Percentiles rank a stretch among this genome's conserved stretches.
These are phyloP conservation scores for Boulengeromyrus knoepffleri DNA, from an alignment of 2,113 vertebrate species.

Conservation along the genomic window DNA sequence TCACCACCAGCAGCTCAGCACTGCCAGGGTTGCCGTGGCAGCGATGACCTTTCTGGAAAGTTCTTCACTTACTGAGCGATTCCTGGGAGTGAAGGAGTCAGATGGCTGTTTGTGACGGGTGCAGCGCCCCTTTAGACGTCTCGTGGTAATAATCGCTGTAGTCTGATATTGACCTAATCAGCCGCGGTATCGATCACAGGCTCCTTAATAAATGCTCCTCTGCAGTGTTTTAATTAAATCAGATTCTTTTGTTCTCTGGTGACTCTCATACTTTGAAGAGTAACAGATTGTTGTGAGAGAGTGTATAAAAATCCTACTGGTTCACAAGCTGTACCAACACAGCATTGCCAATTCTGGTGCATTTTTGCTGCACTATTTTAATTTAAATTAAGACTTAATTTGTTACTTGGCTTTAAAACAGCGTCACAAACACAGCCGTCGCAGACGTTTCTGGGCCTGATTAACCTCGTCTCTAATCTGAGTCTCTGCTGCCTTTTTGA, in stretches of 20 bases:
- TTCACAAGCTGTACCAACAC: background rate
- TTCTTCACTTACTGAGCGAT: background rate
- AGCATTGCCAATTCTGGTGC: background rate
- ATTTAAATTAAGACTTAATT: background rate
- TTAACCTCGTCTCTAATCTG: background rate
- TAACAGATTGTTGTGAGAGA: background rate
- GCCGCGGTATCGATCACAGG: background rate
- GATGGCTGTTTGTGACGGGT: background rate
- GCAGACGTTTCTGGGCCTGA: background rate
- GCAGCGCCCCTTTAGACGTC: background rate
- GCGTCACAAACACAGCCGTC: background rate
- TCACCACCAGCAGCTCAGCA: background rate
- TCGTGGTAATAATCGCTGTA: background rate
- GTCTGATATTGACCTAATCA: background rate
- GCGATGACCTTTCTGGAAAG: background rate
- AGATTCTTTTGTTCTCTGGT: background rate
- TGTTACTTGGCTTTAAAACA: background rate
- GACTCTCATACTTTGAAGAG: background rate
- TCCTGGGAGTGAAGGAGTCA: background rate
- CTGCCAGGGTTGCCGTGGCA: background rate
- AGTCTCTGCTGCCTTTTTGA: background rate
- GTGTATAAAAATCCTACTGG: background rate
- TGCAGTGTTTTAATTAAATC: constrained; percentile 9
- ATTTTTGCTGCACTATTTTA: background rate
- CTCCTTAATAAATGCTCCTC: background rate